Evolutionary conservation across 2,888 invertebrate genomes (phyloP), one percentile per base, ranked within the genome.

Genomic region (Stenolophus ochropezus): DNA sequence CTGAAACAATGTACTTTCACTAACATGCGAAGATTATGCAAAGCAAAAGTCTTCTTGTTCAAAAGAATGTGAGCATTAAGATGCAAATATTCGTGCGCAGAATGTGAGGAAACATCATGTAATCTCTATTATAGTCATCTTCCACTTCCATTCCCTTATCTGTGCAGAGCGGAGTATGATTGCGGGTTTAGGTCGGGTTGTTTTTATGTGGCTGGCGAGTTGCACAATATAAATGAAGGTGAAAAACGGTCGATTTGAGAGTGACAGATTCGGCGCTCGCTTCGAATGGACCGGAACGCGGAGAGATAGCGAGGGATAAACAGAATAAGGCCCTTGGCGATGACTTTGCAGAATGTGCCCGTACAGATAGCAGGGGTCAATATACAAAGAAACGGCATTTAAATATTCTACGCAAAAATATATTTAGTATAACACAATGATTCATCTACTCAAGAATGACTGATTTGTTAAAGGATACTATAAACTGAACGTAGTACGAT

Each of bases 261-360:
- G 20, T 73, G 73, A 73, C 73, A 73, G 73, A 73, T 73, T 73
- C 20, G 73, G 49, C 18, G 73, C 18, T 49, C 49, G 49, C 18
- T 78, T 56, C 56, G 80, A 73, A 80, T 80, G 73, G 47, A 80
- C 42, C 73, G 80, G 80, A 80, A 80, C 80, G 71, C 18, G 53
- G 21, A 53, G 73, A 71, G 80, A 73, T 73, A 80, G 61, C 27
- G 27, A 65, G 69, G 65, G 69, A 78, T 78, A 69, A 69, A 83
- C 82, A 82, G 81, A 77, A 75, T 53, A 75, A 20, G 75, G 51
- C 23, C 75, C 4, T 16, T 75, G 25, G 23, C 75, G 53, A 75
- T 75, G 75, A 75, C 75, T 75, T 75, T 75, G 75, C 53, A 75
- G 23, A 75, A 53, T 53, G 75, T 25, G 33, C 4, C 8, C 33